Evolutionary conservation across 2,888 invertebrate genomes (phyloP), one percentile per base, ranked within the genome.

Genomic region (Gymnosoma rotundatum): DNA sequence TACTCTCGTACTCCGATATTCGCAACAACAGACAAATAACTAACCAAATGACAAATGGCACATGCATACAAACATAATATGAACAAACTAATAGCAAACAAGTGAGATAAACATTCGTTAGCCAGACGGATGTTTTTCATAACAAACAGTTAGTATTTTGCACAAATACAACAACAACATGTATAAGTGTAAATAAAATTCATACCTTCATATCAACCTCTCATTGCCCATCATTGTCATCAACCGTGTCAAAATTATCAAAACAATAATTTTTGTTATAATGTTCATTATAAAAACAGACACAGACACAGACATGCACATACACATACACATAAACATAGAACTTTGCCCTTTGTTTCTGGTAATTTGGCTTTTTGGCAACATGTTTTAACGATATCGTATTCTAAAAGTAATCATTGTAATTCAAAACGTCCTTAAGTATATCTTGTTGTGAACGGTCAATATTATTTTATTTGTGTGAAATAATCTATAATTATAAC

Each of bases 1-100:
- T 63, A 48, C 54, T 20, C 64, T 50, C 78, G 12, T 21, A 69
- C 78, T 50, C 42, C 58, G 21, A 14, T 52, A 16, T 56, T 45
- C 20, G n/a, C n/a, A 48, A 38, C 67, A 73, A 74, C 14, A 52
- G 18, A 72, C 69, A 70, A 83, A 67, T 60, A 63, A 63, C 64
- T 63, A 54, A 54, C 58, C 60, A 64, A 58, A 79, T 83, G 74
- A 76, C 81, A 78, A 79, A 83, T 78, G 48, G 48, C 45, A 69
- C 16, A 48, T 8, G 0, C n/a, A 25, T 20, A 42, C 14, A 36
- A 4, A 72, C 1, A 7, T n/a, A 52, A 42, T 20, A 70, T 38
- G 32, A 20, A 48, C 21, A 18, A 5, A n/a, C 36, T 52, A n/a
- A 1, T 52, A 52, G 16, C 60, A 58, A 20, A 67, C 66, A 67